Conservation (phyloP, 2,888 invertebrate genomes). For the Diploptera punctata region DNA sequence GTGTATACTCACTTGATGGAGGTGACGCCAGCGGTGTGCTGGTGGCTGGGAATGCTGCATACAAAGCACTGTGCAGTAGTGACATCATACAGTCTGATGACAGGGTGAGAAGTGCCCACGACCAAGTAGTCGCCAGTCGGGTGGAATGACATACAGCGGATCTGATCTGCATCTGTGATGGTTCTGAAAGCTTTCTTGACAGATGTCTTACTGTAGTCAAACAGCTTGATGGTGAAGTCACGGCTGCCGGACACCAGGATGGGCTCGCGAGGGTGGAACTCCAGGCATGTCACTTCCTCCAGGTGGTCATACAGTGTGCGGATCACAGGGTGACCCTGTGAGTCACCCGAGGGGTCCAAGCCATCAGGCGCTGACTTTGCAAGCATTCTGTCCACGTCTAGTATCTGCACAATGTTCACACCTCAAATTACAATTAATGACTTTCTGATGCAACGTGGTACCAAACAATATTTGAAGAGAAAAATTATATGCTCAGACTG, state of each 20-base stretch:
- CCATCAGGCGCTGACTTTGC: constrained; percentile 96
- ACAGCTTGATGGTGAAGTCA: constrained; percentile 94
- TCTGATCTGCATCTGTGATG: constrained; percentile 92
- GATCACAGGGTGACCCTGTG: constrained; percentile 97
- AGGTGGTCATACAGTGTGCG: constrained; percentile 96
- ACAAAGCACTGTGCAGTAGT: constrained; percentile 97
- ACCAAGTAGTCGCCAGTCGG: constrained; percentile 94
- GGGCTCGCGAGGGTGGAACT: constrained; percentile 96
- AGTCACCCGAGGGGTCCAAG: constrained; percentile 78
- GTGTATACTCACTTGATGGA: constrained; percentile 73
- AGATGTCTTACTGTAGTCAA: constrained; percentile 98
- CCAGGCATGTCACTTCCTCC: constrained; percentile 95
- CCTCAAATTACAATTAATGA: too few relatives aligned
- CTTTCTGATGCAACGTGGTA: too few relatives aligned
- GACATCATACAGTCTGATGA: constrained; percentile 91
- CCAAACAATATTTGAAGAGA: too few relatives aligned
- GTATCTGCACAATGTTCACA: constrained; percentile 69
- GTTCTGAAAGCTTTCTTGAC: constrained; percentile 98
- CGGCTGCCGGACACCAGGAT: constrained; percentile 94
- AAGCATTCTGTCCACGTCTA: constrained; percentile 99
- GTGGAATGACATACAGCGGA: constrained; percentile 91
- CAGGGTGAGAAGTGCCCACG: constrained; percentile 91
- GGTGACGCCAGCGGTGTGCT: constrained; percentile 76
- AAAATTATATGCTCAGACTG: too few relatives aligned
- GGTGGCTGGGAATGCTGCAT: constrained; percentile 85